These are phyloP conservation scores for Megaceryle torquata DNA, from an alignment of 2,113 vertebrate species.

Conservation along the genomic window DNA sequence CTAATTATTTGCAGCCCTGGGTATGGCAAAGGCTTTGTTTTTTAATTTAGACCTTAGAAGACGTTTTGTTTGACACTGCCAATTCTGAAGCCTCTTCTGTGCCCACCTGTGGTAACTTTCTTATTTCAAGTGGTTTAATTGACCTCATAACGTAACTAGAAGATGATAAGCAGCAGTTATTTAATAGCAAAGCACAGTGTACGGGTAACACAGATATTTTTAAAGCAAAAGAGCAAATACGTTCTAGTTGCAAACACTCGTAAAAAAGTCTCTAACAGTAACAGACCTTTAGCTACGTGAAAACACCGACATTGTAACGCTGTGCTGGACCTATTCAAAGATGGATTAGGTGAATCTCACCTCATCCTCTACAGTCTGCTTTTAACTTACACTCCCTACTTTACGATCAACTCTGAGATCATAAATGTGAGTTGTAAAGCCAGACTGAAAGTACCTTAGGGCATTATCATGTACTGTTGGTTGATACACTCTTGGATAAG, in stretches of 20 bases:
- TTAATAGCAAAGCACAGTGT: neutral
- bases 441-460: neutral
- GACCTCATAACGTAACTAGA: neutral
- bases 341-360: neutral
- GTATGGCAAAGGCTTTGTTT: neutral
- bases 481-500: conserved; percentile 26
- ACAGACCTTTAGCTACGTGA: neutral
- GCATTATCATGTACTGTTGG: neutral
- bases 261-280: neutral
- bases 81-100: neutral
- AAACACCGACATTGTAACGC: fast-evolving
- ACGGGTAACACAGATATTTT: neutral
- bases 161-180: neutral
- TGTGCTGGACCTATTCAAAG: neutral
- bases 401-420: neutral
- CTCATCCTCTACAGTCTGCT: neutral
- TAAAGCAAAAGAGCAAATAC: neutral
- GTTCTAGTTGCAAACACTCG: neutral
- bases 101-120: neutral
- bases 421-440: neutral
- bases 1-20: neutral
- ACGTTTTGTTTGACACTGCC: neutral
- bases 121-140: neutral
- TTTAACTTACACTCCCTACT: neutral
- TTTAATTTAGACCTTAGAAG: neutral